A percentile compares a stretch with the other conserved stretches of the same genome.
phyloP scores from a whole-genome alignment of 92 coral and sea anemone genomes.

The Umimayanthus kanabou region DNA sequence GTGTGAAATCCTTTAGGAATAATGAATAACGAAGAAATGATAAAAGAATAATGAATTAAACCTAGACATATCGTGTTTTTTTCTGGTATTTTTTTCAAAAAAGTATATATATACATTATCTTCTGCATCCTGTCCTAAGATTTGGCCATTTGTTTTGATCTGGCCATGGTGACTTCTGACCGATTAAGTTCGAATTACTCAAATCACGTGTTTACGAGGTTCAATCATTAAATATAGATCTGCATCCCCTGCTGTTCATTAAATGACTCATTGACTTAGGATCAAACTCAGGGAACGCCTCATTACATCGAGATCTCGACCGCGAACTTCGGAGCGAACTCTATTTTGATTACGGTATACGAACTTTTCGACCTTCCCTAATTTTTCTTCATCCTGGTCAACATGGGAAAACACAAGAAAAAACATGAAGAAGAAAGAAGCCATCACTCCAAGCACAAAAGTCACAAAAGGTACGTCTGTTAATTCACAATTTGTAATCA shows the following conservation, averaged over 20 bases:
- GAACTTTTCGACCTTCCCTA: neutral
- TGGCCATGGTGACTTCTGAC: no score
- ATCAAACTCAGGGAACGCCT: neutral
- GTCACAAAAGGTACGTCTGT: neutral
- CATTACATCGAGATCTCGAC: slow-evolving; percentile 2
- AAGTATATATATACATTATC: no score
- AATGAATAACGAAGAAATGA: neutral
- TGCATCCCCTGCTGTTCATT: neutral
- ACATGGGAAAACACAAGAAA: slow-evolving; percentile 26
- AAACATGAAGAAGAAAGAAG: slow-evolving; percentile 12
- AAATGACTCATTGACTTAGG: neutral
- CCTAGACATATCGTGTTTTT: neutral
- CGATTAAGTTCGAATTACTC: neutral
- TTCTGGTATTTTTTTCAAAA: neutral
- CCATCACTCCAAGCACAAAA: slow-evolving; percentile 25
- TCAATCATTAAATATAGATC: no score
- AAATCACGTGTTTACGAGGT: neutral
- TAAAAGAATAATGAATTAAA: neutral
- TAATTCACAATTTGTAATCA: slow-evolving; percentile 13
- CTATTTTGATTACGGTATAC: slow-evolving; percentile 25
- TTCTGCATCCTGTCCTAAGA: neutral
- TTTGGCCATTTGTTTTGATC: no score
- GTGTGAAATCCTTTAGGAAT: no score
- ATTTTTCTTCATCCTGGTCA: slow-evolving; percentile 13
- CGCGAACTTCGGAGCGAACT: slow-evolving; percentile 15